phyloP scores from a whole-genome alignment of 2,888 invertebrate species.

The Eledone cirrhosa region DNA sequence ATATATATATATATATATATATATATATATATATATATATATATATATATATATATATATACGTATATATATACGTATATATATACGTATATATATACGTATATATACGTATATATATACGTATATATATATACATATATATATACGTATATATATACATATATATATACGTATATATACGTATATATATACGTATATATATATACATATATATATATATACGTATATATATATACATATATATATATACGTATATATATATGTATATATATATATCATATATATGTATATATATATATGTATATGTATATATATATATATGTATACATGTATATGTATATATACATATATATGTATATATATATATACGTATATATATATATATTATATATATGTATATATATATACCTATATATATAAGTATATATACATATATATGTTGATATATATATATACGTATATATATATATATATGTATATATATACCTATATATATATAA shows the following conservation, averaged over 20 bases:
- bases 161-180: not conserved
- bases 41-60: no score
- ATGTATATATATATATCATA: not conserved
- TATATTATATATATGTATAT: no score
- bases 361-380: no score
- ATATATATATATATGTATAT: no score
- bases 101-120: not conserved
- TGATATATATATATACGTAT: no score
- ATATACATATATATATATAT: slow-evolving; percentile 20
- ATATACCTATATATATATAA: no score
- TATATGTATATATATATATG: not conserved
- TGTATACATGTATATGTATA: not conserved
- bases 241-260: not conserved
- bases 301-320: not conserved
- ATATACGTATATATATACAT: not conserved
- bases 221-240: not conserved
- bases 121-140: not conserved
- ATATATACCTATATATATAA: no score
- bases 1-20: no score
- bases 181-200: not conserved
- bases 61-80: no score
- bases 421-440: no score
- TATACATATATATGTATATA: not conserved
- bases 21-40: no score
- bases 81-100: no score